Evolutionary conservation across 2,888 invertebrate genomes (phyloP).

Genomic region (Synanthedon formicaeformis): DNA sequence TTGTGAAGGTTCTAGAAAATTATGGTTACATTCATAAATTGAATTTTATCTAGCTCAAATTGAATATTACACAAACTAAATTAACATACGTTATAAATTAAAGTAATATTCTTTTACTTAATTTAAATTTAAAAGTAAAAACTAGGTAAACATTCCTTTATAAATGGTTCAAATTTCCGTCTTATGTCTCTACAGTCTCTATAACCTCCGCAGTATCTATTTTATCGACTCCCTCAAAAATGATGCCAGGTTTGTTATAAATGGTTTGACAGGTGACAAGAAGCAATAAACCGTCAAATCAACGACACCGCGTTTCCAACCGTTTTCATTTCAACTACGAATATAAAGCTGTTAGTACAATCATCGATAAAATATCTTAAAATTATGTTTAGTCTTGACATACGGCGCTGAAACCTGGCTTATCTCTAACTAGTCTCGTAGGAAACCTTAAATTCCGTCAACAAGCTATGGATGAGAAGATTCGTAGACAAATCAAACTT

Average conservation of each 20-base stretch:
- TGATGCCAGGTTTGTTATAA: not conserved
- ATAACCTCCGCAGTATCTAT: not conserved
- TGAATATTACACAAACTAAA: too few relatives aligned
- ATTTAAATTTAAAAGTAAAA: too few relatives aligned
- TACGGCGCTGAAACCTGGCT: too few relatives aligned
- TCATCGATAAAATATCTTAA: too few relatives aligned
- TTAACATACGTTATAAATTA: too few relatives aligned
- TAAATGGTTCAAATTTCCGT: not conserved
- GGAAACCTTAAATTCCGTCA: too few relatives aligned
- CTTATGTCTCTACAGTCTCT: not conserved
- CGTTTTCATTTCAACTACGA: conserved; percentile 1
- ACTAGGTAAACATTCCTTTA: not conserved
- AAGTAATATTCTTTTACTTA: too few relatives aligned
- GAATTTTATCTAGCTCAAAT: not conserved
- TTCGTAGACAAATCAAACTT: too few relatives aligned
- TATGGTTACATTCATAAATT: not conserved
- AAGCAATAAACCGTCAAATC: conserved; percentile 3
- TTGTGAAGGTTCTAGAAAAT: not conserved
- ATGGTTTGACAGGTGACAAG: conserved; percentile 6
- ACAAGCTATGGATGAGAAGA: too few relatives aligned
- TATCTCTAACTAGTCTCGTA: too few relatives aligned
- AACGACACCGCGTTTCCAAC: conserved; percentile 3
- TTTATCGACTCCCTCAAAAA: not conserved
- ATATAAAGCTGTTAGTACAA: too few relatives aligned
- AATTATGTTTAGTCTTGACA: too few relatives aligned